Base-by-base conservation (phyloP, 1,140 invertebrate genomes). In the Drosophila quadrilineata region DNA sequence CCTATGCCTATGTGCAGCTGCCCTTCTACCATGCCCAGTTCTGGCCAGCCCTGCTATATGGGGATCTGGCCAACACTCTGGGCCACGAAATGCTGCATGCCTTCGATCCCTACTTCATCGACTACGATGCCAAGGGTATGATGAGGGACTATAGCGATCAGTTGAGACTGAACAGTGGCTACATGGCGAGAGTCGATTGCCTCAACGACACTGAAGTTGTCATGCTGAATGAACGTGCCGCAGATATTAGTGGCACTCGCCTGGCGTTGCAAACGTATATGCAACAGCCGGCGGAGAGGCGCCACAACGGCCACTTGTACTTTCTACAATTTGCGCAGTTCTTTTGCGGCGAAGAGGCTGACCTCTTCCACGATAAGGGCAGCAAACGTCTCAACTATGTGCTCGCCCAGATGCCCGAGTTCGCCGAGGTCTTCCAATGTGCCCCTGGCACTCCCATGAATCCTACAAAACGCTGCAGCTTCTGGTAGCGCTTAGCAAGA, bases 281-380 rank as follows among this genome's bases (percentile, higher is more conserved):
- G 24, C 59, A 38, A 33, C 41, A 56, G 2, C 31, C 66, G 16
- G 19, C 48, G 33, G 24, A 46, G 16, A 22, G 35, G 1, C 56
- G 38, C 29, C 24, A 26, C 38, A 64, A 77, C 16, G 79, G 74
- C 0, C 52, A 36, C 0, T 6, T 85, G n/a, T 88, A 80, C 38
- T 88, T 88, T 40, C 41, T 88, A 6, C 86, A 88, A 38, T 88
- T 88, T 14, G 71, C 86, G 5, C 86, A 88, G 19, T 88, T 87
- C 46, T 88, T 88, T 33, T 88, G 86, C 40, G 86, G 79, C 14
- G 74, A 84, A 10, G 62, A 77, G 57, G 80, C 79, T 8, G 86
- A 86, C 45, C 94, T 94, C 0, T 94, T 95, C 24, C 97, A 98
- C 86, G 95, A 96, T 17, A 95, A 95, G 17, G 96, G 96, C 46